Conservation (phyloP, 1,140 invertebrate genomes). For the Meloidogyne hapla region DNA sequence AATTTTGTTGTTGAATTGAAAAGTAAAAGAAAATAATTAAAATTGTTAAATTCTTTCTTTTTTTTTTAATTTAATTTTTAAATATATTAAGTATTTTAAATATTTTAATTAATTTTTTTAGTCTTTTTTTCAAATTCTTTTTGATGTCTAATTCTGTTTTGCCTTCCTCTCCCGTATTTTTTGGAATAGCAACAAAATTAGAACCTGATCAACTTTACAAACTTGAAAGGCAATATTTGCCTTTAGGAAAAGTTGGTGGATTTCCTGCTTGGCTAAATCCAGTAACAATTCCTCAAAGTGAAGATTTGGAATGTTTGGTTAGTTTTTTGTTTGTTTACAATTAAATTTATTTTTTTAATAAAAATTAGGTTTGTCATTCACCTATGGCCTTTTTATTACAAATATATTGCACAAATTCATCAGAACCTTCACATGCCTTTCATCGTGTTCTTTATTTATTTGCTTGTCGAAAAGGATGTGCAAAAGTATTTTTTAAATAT, state of each 20-base stretch:
- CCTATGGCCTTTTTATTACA: constrained; percentile 47
- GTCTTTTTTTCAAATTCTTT: background rate
- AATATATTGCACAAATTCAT: constrained; percentile 37
- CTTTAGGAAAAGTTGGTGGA: constrained; percentile 48
- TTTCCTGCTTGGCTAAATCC: constrained; percentile 47
- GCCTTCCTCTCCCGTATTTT: constrained; percentile 20
- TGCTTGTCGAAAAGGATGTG: constrained; percentile 78
- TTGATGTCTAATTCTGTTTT: background rate
- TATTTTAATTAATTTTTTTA: background rate
- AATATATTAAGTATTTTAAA: background rate
- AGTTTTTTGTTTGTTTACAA: no score
- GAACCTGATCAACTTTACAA: constrained; percentile 19
- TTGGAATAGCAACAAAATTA: constrained; percentile 38
- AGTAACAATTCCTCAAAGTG: constrained; percentile 30
- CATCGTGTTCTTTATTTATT: constrained; percentile 86
- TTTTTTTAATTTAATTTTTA: background rate
- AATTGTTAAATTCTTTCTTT: background rate
- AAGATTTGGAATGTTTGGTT: constrained; percentile 36
- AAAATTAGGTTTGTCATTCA: constrained; percentile 35
- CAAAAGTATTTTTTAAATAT: constrained; percentile 64
- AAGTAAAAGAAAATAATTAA: background rate
- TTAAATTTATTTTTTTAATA: no score
- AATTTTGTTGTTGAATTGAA: background rate
- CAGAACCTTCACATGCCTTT: constrained; percentile 70
- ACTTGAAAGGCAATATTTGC: constrained; percentile 40